These are phyloP conservation scores for Molossus molossus DNA, from an alignment of 2,797 vertebrate genomes.

Conservation along the genomic window DNA sequence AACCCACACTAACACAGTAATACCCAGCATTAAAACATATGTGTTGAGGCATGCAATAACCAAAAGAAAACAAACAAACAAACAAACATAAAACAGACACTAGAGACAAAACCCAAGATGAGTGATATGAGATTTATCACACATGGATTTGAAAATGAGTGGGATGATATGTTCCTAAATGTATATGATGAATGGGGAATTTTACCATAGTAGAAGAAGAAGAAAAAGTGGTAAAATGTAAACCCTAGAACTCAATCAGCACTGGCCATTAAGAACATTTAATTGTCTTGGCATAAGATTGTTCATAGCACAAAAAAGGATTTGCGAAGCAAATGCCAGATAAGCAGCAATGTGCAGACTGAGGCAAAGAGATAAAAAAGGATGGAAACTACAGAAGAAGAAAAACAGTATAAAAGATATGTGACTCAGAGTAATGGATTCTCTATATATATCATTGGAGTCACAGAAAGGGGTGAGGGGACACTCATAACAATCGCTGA, in stretches of 20 bases:
- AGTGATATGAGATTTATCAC: background rate
- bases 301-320: background rate
- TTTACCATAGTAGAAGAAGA: background rate
- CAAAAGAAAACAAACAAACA: background rate
- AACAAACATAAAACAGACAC: background rate
- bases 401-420: background rate
- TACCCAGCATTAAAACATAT: background rate
- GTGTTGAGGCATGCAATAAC: background rate
- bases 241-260: background rate
- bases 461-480: background rate
- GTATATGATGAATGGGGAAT: background rate
- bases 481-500: background rate
- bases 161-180: background rate
- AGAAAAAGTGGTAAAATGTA: background rate
- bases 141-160: slow-evolving; percentile 15
- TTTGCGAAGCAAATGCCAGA: background rate
- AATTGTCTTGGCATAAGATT: background rate
- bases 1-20: background rate
- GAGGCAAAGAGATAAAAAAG: background rate
- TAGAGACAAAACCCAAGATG: background rate
- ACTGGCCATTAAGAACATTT: background rate
- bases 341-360: background rate
- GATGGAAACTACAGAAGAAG: background rate
- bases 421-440: background rate
- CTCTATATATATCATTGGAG: background rate